A percentile compares a stretch with the other conserved stretches of the same genome.
These are phyloP conservation scores for Ashinkailepas kermadecensis DNA, from an alignment of 2,888 invertebrate species.

Conservation along the genomic window DNA sequence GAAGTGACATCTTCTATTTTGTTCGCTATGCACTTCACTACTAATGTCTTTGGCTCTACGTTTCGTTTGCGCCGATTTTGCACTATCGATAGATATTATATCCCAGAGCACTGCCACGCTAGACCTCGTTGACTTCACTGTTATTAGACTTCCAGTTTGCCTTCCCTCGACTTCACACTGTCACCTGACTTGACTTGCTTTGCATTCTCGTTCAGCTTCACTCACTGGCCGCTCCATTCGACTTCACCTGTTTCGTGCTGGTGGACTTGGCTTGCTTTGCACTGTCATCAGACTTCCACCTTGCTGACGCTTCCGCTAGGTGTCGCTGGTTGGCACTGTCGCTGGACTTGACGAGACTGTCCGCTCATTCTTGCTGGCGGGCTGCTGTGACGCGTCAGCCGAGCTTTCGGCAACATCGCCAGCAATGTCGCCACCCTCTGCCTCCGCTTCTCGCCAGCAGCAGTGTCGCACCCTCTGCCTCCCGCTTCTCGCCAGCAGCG, in stretches of 20 bases:
- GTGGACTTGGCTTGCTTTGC: not conserved
- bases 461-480: not conserved
- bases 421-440: not conserved
- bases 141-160: no score
- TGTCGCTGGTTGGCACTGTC: not conserved
- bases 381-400: not conserved
- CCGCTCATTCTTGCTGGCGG: not conserved
- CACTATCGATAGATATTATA: no score
- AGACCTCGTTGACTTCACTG: no score
- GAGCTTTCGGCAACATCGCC: not conserved
- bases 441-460: not conserved
- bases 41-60: no score
- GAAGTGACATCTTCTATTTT: no score
- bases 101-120: no score
- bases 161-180: no score
- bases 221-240: not conserved
- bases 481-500: not conserved
- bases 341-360: not conserved
- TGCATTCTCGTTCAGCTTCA: not conserved
- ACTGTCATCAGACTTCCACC: no score
- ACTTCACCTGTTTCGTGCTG: not conserved
- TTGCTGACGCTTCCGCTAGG: not conserved
- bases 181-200: not conserved
- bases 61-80: no score
- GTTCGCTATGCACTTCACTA: no score